A percentile compares a stretch with the other conserved stretches of the same genome.
Evolutionary conservation across 2,888 invertebrate genomes (phyloP).

Genomic region (Lamproptera curius): DNA sequence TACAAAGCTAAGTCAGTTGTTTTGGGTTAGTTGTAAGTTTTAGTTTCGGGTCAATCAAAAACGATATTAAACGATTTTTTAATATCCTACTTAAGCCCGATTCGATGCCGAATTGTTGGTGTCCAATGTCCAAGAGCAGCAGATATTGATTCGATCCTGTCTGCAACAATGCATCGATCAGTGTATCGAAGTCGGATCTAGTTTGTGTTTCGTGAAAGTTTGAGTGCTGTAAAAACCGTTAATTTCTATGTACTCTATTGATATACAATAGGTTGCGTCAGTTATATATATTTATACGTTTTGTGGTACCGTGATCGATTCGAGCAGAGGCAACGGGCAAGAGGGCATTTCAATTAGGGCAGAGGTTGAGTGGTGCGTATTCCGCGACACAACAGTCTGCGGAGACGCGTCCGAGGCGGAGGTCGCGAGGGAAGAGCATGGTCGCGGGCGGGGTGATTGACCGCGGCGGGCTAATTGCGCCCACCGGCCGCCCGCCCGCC

Average conservation of each 20-base stretch:
- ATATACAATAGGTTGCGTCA: background rate
- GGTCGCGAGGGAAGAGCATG: slow-evolving; percentile 34
- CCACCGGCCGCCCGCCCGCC: slow-evolving; percentile 32
- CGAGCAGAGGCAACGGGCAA: background rate
- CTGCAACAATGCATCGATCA: background rate
- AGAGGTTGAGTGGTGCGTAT: background rate
- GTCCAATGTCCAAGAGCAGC: no score
- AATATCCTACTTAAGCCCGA: no score
- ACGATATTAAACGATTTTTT: no score
- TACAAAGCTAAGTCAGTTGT: no score
- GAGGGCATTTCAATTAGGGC: background rate
- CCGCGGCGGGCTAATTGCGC: slow-evolving; percentile 66
- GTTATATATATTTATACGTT: background rate
- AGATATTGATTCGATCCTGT: background rate
- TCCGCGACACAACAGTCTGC: slow-evolving; percentile 2
- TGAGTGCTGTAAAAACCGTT: background rate
- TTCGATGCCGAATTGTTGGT: no score
- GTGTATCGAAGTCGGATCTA: background rate
- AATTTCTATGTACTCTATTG: background rate
- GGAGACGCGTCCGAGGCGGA: slow-evolving; percentile 26
- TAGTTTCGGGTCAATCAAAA: no score
- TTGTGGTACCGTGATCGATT: background rate
- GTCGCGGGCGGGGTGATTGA: slow-evolving; percentile 51
- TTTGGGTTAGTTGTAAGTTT: no score
- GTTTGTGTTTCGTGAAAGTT: background rate